phyloP scores from a whole-genome alignment of 2,888 invertebrate species.

The Drosophila demipolita region DNA sequence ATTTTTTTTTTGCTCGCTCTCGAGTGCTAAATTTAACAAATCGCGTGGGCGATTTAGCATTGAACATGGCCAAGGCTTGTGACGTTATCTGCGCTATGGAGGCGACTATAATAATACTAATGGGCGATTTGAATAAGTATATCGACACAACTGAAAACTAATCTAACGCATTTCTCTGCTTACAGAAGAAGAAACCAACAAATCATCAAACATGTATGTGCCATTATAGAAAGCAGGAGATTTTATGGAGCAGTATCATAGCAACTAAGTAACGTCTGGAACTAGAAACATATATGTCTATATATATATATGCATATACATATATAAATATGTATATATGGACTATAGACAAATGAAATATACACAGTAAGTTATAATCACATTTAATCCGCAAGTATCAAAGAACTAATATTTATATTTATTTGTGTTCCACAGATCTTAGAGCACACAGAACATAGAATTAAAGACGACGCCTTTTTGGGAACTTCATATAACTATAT shows the following conservation, averaged over 20 bases:
- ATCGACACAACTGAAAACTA: slow-evolving; percentile 14
- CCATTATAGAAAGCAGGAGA: slow-evolving; percentile 60
- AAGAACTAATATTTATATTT: background rate
- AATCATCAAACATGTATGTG: slow-evolving; percentile 69
- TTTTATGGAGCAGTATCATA: slow-evolving; percentile 72
- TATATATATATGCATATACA: slow-evolving; percentile 7
- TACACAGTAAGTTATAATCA: slow-evolving; percentile 35
- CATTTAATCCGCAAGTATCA: background rate
- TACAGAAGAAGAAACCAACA: slow-evolving; percentile 37
- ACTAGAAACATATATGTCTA: slow-evolving; percentile 17
- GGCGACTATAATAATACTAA: slow-evolving; percentile 47
- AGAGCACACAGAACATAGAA: slow-evolving; percentile 35
- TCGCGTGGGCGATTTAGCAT: slow-evolving; percentile 72
- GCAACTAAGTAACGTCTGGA: slow-evolving; percentile 58
- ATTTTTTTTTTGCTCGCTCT: slow-evolving; percentile 15
- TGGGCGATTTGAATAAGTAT: slow-evolving; percentile 33
- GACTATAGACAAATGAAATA: slow-evolving; percentile 44
- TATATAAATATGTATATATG: slow-evolving; percentile 41
- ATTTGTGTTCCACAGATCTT: slow-evolving; percentile 35
- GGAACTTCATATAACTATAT: slow-evolving; percentile 26
- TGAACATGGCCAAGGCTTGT: slow-evolving; percentile 76
- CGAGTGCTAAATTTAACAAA: slow-evolving; percentile 74
- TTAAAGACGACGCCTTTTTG: slow-evolving; percentile 35
- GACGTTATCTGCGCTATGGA: slow-evolving; percentile 46
- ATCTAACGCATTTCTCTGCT: slow-evolving; percentile 21